Evolutionary conservation across 2,797 vertebrate species (phyloP).

Genomic region (Characodon lateralis): DNA sequence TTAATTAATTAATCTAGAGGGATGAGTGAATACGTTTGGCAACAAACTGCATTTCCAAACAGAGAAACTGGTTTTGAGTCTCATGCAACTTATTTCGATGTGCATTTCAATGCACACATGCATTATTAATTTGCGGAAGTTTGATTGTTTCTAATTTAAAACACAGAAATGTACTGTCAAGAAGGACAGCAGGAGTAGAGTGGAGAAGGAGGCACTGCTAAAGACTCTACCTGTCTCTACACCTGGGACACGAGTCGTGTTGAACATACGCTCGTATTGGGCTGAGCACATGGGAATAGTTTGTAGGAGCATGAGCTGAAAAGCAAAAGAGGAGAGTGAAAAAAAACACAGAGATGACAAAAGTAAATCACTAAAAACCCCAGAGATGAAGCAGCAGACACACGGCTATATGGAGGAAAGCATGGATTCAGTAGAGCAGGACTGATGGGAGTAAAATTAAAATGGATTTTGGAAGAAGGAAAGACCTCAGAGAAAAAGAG

Average conservation of each 20-base stretch:
- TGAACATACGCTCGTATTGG: slow-evolving; percentile 88
- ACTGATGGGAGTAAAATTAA: slow-evolving; percentile 56
- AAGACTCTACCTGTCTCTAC: slow-evolving; percentile 87
- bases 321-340: slow-evolving; percentile 84
- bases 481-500: slow-evolving; percentile 43
- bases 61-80: slow-evolving; percentile 32
- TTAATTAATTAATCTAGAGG: not conserved
- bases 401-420: slow-evolving; percentile 59
- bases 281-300: slow-evolving; percentile 86
- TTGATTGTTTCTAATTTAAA: slow-evolving; percentile 41
- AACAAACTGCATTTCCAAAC: slow-evolving; percentile 18
- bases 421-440: slow-evolving; percentile 50
- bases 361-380: slow-evolving; percentile 61
- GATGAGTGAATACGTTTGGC: not conserved
- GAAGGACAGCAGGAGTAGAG: slow-evolving; percentile 57
- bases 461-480: slow-evolving; percentile 49
- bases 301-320: slow-evolving; percentile 88
- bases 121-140: slow-evolving; percentile 38
- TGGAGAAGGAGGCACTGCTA: slow-evolving; percentile 65
- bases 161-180: slow-evolving; percentile 50
- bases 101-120: slow-evolving; percentile 55
- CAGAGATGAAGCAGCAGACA: slow-evolving; percentile 52
- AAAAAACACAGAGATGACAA: slow-evolving; percentile 72
- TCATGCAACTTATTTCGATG: slow-evolving; percentile 67
- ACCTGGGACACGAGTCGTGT: slow-evolving; percentile 85